A percentile compares a stretch with the other conserved stretches of the same genome.
These are phyloP conservation scores for Eumeta japonica DNA, from an alignment of 1,140 invertebrate genomes.

Conservation along the genomic window DNA sequence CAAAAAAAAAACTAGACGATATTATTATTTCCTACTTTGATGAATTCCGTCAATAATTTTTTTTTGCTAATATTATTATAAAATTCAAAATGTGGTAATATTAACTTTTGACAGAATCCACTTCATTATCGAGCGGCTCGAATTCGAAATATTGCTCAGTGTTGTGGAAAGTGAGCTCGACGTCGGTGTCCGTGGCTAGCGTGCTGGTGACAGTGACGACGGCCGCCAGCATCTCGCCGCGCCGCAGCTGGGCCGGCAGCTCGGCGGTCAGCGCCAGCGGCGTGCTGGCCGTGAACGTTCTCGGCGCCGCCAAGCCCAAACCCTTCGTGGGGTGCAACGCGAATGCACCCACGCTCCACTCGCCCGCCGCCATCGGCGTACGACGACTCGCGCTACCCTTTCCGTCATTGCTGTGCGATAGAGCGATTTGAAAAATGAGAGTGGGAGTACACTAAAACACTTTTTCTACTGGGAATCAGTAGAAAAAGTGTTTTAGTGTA, in stretches of 20 bases:
- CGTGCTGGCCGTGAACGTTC: conserved; percentile 81
- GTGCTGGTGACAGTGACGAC: conserved; percentile 94
- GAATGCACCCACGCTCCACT: conserved; percentile 91
- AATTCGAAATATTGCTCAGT: conserved; percentile 80
- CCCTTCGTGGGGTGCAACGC: conserved; percentile 82
- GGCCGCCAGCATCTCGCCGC: conserved; percentile 87
- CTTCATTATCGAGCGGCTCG: conserved; percentile 57
- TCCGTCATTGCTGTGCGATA: conserved; percentile 54
- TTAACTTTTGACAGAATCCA: conserved; percentile 53
- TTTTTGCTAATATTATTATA: too few relatives aligned
- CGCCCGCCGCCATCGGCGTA: conserved; percentile 88
- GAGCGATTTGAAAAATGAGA: too few relatives aligned
- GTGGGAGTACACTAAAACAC: too few relatives aligned
- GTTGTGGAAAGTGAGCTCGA: conserved; percentile 84
- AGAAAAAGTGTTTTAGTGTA: too few relatives aligned
- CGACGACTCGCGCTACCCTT: conserved; percentile 58
- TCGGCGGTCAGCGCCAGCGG: conserved; percentile 52
- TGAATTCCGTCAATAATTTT: too few relatives aligned
- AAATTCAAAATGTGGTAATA: conserved; percentile 3
- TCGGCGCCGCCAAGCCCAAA: conserved; percentile 73
- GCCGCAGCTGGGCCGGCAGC: conserved; percentile 86
- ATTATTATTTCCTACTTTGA: neutral
- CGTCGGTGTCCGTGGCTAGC: conserved; percentile 72
- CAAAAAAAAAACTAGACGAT: conserved; percentile 1
- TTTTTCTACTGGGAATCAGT: too few relatives aligned